Evolutionary conservation across 2,113 vertebrate genomes (phyloP).

Genomic region (Chionodraco myersi): DNA sequence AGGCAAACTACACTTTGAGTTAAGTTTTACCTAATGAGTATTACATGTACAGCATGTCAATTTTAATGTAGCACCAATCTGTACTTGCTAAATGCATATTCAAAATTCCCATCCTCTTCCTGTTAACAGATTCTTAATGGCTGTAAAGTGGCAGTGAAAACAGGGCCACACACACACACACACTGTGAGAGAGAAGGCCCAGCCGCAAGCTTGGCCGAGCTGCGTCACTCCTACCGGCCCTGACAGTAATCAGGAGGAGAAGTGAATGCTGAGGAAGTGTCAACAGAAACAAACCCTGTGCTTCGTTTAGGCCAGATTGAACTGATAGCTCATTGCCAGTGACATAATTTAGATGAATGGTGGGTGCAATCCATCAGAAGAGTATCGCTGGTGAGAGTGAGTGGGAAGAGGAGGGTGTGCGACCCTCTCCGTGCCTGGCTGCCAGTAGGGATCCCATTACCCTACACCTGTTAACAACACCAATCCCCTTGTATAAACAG

Average conservation of each 20-base stretch:
- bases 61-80: conserved; percentile 26
- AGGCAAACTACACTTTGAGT: conserved; percentile 32
- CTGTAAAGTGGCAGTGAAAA: conserved; percentile 48
- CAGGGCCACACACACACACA: conserved; percentile 30
- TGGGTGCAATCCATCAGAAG: conserved; percentile 85
- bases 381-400: conserved; percentile 71
- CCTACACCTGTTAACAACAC: conserved; percentile 88
- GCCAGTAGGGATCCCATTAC: conserved; percentile 86
- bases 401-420: conserved; percentile 63
- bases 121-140: conserved; percentile 44
- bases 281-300: conserved; percentile 82
- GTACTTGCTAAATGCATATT: conserved; percentile 31
- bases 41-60: conserved; percentile 25
- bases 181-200: background rate
- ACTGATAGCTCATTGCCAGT: conserved; percentile 84
- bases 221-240: conserved; percentile 58
- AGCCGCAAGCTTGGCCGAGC: conserved; percentile 18
- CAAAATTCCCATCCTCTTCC: conserved; percentile 9
- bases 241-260: conserved; percentile 82
- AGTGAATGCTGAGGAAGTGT: conserved; percentile 81
- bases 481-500: conserved; percentile 85
- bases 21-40: conserved; percentile 44
- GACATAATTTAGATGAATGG: conserved; percentile 93
- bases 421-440: conserved; percentile 67
- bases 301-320: conserved; percentile 82